Conservation (phyloP, 2,113 vertebrate genomes). For the Donacobius atricapilla region DNA sequence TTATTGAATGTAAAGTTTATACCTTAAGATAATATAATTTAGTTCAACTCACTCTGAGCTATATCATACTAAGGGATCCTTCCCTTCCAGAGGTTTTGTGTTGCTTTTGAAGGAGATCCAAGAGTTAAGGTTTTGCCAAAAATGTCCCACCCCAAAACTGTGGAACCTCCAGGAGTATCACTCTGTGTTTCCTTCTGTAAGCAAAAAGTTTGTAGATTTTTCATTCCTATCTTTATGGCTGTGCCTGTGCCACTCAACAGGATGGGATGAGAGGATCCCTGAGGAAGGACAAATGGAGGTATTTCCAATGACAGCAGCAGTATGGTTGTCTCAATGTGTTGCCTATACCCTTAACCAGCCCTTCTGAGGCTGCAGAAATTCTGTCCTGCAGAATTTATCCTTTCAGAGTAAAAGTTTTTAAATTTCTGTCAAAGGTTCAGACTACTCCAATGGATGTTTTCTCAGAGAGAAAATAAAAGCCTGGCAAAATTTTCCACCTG, state of each 20-base stretch:
- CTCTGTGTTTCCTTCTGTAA: background rate
- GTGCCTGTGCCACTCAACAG: background rate
- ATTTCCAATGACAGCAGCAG: background rate
- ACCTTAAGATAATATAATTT: background rate
- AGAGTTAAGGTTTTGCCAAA: background rate
- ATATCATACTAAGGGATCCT: background rate
- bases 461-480: background rate
- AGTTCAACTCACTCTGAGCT: background rate
- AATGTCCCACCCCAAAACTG: background rate
- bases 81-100: background rate
- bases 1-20: background rate
- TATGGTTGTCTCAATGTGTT: background rate
- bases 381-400: background rate
- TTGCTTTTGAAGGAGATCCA: background rate
- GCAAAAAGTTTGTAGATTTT: background rate
- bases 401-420: background rate
- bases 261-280: background rate
- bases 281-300: background rate
- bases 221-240: background rate
- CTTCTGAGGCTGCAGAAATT: background rate
- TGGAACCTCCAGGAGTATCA: background rate
- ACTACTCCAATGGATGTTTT: background rate
- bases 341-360: background rate
- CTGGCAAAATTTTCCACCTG: slow-evolving; percentile 8
- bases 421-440: background rate